Evolutionary conservation across 37 sponge, comb jelly and placozoan species (phyloP).

Genomic region (Eunapius fragilis): DNA sequence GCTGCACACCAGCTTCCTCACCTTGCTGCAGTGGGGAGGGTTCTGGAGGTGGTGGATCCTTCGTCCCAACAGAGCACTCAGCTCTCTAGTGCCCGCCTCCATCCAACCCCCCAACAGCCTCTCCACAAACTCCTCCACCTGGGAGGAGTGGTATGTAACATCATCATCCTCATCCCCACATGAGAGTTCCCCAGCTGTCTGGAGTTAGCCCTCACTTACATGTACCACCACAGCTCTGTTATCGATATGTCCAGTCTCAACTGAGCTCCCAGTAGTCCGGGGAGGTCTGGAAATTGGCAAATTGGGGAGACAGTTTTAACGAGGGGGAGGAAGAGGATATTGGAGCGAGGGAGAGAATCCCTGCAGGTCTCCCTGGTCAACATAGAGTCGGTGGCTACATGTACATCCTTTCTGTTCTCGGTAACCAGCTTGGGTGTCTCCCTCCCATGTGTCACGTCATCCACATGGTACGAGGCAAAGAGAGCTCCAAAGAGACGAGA

Average conservation of each 20-base stretch:
- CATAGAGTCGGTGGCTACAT: constrained; percentile 16
- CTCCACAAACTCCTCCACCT: neutral
- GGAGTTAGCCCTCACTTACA: constrained; percentile 9
- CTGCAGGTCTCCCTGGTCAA: too few relatives aligned
- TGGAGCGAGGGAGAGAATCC: too few relatives aligned
- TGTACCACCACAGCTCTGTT: constrained; percentile 72
- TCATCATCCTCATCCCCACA: neutral
- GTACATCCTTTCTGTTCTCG: neutral
- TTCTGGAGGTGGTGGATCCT: constrained; percentile 62
- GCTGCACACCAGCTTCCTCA: constrained; percentile 66
- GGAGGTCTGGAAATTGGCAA: neutral
- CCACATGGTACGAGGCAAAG: constrained; percentile 63
- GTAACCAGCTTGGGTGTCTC: too few relatives aligned
- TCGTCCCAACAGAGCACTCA: constrained; percentile 22
- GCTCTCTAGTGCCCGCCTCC: neutral
- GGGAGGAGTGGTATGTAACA: neutral
- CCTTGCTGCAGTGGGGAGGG: constrained; percentile 48
- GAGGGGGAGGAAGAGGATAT: neutral
- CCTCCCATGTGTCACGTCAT: constrained; percentile 31
- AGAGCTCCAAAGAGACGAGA: constrained; percentile 68
- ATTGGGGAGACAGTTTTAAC: neutral
- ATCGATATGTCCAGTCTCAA: constrained; percentile 37
- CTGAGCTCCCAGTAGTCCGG: constrained; percentile 5
- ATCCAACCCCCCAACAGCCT: constrained; percentile 29
- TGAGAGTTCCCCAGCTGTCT: neutral